These are phyloP conservation scores for Eubasilissa splendida DNA, from an alignment of 2,888 invertebrate species.

Conservation along the genomic window DNA sequence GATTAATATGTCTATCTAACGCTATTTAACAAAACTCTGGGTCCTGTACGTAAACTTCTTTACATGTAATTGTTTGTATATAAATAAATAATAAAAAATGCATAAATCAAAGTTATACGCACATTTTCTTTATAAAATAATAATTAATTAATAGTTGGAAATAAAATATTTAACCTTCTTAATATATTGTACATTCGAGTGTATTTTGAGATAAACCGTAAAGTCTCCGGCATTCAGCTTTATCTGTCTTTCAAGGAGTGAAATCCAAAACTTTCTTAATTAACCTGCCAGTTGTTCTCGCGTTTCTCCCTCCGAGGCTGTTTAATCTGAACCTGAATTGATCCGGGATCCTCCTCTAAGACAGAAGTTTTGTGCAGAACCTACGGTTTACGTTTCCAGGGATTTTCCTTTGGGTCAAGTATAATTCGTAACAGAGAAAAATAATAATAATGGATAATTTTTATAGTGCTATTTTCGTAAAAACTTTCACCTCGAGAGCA, in stretches of 20 bases:
- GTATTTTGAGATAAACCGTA: conserved; percentile 1
- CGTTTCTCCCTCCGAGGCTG: not conserved
- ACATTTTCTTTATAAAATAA: not conserved
- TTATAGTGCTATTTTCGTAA: too few species aligned
- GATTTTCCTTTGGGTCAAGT: too few species aligned
- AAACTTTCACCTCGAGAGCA: too few species aligned
- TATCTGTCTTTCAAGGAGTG: conserved; percentile 20
- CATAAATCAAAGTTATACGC: not conserved
- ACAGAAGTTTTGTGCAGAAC: not conserved
- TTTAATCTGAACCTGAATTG: conserved; percentile 13
- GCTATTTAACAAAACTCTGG: too few species aligned
- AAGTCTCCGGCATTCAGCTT: not conserved
- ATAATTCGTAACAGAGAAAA: too few species aligned
- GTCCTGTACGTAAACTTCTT: too few species aligned
- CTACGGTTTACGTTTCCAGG: too few species aligned
- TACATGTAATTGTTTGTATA: too few species aligned
- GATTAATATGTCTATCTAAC: too few species aligned
- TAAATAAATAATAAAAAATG: too few species aligned
- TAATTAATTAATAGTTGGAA: not conserved
- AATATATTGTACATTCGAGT: not conserved
- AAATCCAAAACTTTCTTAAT: conserved; percentile 24
- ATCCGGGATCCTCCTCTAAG: not conserved
- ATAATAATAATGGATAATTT: too few species aligned
- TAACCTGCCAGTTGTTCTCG: conserved; percentile 16
- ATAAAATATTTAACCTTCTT: conserved; percentile 5